Conservation (phyloP, 92 coral and sea anemone genomes). For the Zoanthus sansibaricus region DNA sequence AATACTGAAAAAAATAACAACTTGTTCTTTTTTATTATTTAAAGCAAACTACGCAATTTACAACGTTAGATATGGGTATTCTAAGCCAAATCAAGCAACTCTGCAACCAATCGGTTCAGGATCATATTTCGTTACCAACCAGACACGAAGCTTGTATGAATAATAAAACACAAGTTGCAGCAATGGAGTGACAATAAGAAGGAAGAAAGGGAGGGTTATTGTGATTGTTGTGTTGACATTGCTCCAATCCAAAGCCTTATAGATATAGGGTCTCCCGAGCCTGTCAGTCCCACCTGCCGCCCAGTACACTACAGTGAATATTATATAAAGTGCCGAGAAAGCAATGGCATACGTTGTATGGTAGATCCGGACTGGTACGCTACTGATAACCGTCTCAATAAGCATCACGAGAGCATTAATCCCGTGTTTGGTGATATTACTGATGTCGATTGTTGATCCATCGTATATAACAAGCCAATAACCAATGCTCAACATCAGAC, state of each 20-base stretch:
- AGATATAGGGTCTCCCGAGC: constrained; percentile 41
- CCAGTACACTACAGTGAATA: constrained; percentile 54
- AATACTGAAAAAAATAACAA: too few species aligned
- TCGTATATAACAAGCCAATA: constrained; percentile 10
- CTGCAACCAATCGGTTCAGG: not conserved
- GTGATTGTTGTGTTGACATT: not conserved
- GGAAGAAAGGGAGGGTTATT: constrained; percentile 9
- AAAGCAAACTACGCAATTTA: too few species aligned
- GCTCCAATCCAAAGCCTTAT: constrained; percentile 45
- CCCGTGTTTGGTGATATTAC: constrained; percentile 16
- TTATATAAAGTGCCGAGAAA: constrained; percentile 24
- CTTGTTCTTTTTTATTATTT: too few species aligned
- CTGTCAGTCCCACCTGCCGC: constrained; percentile 46
- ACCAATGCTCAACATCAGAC: constrained; percentile 28
- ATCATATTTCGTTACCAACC: constrained; percentile 20
- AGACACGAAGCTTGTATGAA: constrained; percentile 48
- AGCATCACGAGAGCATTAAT: constrained; percentile 13
- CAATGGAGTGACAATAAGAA: constrained; percentile 32
- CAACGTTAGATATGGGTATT: too few species aligned
- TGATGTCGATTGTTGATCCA: constrained; percentile 5
- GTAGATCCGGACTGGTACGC: constrained; percentile 50
- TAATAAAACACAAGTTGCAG: constrained; percentile 49
- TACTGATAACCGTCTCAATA: constrained; percentile 23
- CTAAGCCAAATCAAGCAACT: too few species aligned
- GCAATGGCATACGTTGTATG: constrained; percentile 47